Base-by-base conservation (phyloP, 2,113 vertebrate genomes). In the Epinephelus cyanopodus region DNA sequence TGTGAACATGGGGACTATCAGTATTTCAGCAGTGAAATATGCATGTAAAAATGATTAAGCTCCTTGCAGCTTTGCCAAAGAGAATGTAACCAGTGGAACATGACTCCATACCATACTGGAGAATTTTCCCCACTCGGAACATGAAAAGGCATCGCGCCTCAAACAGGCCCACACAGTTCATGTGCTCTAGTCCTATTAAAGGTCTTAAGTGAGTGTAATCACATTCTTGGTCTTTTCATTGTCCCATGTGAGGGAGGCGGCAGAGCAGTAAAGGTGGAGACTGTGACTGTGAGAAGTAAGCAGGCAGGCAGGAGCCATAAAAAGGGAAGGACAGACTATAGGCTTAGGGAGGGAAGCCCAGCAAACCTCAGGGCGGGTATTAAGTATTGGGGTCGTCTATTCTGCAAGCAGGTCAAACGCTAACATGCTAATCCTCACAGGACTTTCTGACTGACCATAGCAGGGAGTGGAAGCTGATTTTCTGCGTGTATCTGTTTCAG, bases 21-120 rank as follows among this genome's bases (percentile, higher is more conserved):
- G 74, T 76, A 67, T 86, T 89, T 87, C 87, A 92, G 39, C 70
- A 72, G 84, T 75, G 73, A 91, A 92, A 91, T 90, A 90, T 91
- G 88, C 90, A 90, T 92, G 88, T 89, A 90, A 92, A 93, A 93
- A 91, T 92, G 85, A 92, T 92, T 93, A 89, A 75, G 85, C 85
- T 80, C 80, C 78, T 76, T 70, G 72, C 79, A 58, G 79, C 84
- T 64, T 70, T 82, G 48, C 89, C 87, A 89, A 65, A 85, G 87
- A 77, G 70, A 91, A 88, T 66, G 78, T 77, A 90, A 85, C 80
- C 81, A 68, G 68, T 87, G 93, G 83, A 93, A 93, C 86, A 83
- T 86, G 83, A 92, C 80, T 86, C 85, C 86, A 52, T 71, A 79
- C 83, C 72, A 66, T 86, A 87, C 88, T 77, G 6, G 65, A 84